phyloP scores from a whole-genome alignment of 2,797 vertebrate genomes.

The Arnoldichthys spilopterus region DNA sequence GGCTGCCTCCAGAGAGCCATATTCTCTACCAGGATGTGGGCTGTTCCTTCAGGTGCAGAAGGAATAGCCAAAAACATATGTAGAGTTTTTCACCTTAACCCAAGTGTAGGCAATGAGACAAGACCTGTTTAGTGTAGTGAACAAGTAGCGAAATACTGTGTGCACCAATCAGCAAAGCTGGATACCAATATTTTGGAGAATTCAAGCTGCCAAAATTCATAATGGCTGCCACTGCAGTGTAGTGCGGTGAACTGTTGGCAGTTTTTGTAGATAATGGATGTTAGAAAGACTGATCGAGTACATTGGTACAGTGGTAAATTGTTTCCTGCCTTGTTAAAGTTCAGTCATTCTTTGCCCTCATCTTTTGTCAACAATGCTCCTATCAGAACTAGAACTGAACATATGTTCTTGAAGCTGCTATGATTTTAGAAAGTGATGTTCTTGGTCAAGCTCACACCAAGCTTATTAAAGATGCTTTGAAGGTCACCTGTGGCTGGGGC shows the following conservation, averaged over 20 bases:
- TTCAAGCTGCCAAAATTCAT: background rate
- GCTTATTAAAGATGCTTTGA: background rate
- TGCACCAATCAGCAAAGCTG: background rate
- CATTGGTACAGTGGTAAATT: too few relatives aligned
- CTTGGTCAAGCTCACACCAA: background rate
- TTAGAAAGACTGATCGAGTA: background rate
- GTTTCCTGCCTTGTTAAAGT: too few relatives aligned
- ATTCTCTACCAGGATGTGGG: conserved; percentile 27
- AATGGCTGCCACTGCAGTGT: background rate
- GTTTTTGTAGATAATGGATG: background rate
- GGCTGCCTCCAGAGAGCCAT: conserved; percentile 22
- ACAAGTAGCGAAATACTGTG: background rate
- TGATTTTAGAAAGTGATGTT: background rate
- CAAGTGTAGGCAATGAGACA: background rate
- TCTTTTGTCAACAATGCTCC: background rate
- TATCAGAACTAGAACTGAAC: background rate
- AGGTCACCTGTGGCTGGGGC: background rate
- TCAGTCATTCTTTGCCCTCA: too few relatives aligned
- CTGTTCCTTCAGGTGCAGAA: background rate
- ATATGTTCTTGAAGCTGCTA: background rate
- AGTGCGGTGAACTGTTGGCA: background rate
- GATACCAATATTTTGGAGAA: background rate
- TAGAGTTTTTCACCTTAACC: background rate
- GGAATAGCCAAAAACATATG: too few relatives aligned
- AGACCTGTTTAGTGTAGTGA: background rate